A percentile compares a stretch with the other conserved stretches of the same genome.
phyloP scores from a whole-genome alignment of 2,888 invertebrate genomes.

The Lepidochitona cinerea region DNA sequence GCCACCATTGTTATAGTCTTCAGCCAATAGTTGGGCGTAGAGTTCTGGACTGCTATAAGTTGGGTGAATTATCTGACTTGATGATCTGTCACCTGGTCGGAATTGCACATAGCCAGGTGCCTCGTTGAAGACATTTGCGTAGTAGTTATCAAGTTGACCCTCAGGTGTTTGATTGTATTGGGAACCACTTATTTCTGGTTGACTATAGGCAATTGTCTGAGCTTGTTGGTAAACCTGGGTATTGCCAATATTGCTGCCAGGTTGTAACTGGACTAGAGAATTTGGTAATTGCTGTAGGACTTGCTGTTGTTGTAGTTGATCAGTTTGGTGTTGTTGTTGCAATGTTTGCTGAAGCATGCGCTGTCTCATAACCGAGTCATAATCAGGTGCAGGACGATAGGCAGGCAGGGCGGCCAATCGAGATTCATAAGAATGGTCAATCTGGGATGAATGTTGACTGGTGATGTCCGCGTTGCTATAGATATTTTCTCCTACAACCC shows the following conservation, averaged over 20 bases:
- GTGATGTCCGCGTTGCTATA: neutral
- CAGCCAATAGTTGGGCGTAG: slow-evolving; percentile 53
- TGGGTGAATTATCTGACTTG: slow-evolving; percentile 63
- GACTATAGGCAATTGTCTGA: slow-evolving; percentile 47
- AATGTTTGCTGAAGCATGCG: slow-evolving; percentile 24
- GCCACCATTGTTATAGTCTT: slow-evolving; percentile 46
- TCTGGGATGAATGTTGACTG: slow-evolving; percentile 15
- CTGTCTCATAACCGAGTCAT: slow-evolving; percentile 92
- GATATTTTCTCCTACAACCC: neutral
- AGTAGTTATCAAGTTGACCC: slow-evolving; percentile 38
- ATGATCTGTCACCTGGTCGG: slow-evolving; percentile 46
- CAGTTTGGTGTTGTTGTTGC: slow-evolving; percentile 1
- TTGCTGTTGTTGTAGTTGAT: slow-evolving; percentile 16
- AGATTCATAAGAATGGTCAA: slow-evolving; percentile 43
- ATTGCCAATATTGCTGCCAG: slow-evolving; percentile 26
- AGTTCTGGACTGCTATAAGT: slow-evolving; percentile 70
- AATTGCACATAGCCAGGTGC: slow-evolving; percentile 36
- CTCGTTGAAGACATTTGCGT: slow-evolving; percentile 51
- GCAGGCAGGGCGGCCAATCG: slow-evolving; percentile 62
- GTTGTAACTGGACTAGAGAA: slow-evolving; percentile 5
- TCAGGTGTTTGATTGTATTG: slow-evolving; percentile 2
- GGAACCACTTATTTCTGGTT: slow-evolving; percentile 58
- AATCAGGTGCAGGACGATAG: slow-evolving; percentile 89
- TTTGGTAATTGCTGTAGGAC: neutral
- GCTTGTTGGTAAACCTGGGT: slow-evolving; percentile 35